phyloP scores from a whole-genome alignment of 2,113 vertebrate species.

The Raja brachyura region DNA sequence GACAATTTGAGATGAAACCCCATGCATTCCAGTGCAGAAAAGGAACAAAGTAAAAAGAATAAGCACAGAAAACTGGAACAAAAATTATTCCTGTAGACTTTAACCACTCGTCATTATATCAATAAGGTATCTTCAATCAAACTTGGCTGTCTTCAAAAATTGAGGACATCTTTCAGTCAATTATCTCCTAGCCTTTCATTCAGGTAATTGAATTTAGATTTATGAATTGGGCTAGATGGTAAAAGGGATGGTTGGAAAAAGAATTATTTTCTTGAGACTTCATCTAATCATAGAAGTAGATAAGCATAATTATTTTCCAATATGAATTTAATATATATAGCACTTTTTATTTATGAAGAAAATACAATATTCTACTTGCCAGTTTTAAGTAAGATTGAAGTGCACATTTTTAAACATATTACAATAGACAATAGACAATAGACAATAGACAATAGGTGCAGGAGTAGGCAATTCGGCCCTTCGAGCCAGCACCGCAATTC shows the following conservation, averaged over 20 bases:
- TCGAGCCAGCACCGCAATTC: too few relatives aligned
- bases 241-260: conserved; percentile 26
- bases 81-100: conserved; percentile 14
- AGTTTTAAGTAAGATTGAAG: not conserved
- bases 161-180: conserved; percentile 29
- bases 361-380: conserved; percentile 1
- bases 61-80: not conserved
- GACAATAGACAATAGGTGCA: too few relatives aligned
- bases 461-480: too few relatives aligned
- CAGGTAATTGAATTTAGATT: conserved; percentile 31
- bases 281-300: conserved; percentile 14
- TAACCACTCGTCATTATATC: not conserved
- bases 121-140: not conserved
- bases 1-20: not conserved
- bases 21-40: not conserved
- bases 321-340: conserved; percentile 19
- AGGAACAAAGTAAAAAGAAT: not conserved
- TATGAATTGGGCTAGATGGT: conserved; percentile 17
- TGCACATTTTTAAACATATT: not conserved
- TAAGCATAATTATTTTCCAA: conserved; percentile 32
- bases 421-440: not conserved
- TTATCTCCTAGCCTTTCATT: conserved; percentile 23
- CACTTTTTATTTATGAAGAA: conserved; percentile 14
- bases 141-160: conserved; percentile 15
- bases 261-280: conserved; percentile 5